Conservation (phyloP, 2,797 vertebrate genomes). For the Tadarida brasiliensis region DNA sequence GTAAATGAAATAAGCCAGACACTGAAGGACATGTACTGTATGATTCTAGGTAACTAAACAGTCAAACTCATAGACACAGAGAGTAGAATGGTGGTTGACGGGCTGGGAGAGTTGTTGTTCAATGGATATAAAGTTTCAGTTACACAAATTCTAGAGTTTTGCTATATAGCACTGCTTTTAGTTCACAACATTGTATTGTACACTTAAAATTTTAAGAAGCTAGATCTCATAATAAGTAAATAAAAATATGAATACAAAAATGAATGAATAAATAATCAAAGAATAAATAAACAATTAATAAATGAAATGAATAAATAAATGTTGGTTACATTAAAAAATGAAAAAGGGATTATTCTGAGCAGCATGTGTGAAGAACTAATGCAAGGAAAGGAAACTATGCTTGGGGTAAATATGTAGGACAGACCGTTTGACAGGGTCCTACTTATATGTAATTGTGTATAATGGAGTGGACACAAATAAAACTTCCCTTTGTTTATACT, state of each 20-base stretch:
- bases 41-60: neutral
- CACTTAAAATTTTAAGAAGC: neutral
- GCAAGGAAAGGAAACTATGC: neutral
- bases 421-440: neutral
- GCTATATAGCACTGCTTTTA: neutral
- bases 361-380: neutral
- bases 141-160: neutral
- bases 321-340: neutral
- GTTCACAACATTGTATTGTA: neutral
- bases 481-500: neutral
- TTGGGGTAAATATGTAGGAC: neutral
- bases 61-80: neutral
- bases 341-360: neutral
- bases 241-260: neutral
- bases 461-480: neutral
- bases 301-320: neutral
- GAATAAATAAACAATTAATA: neutral
- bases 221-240: neutral
- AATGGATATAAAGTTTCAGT: neutral
- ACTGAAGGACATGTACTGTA: neutral
- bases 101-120: neutral
- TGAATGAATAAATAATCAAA: neutral
- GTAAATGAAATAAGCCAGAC: neutral
- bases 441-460: neutral
- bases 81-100: neutral